These are phyloP conservation scores for Macropus fuliginosus DNA, from an alignment of 2,797 vertebrate genomes.

Conservation along the genomic window DNA sequence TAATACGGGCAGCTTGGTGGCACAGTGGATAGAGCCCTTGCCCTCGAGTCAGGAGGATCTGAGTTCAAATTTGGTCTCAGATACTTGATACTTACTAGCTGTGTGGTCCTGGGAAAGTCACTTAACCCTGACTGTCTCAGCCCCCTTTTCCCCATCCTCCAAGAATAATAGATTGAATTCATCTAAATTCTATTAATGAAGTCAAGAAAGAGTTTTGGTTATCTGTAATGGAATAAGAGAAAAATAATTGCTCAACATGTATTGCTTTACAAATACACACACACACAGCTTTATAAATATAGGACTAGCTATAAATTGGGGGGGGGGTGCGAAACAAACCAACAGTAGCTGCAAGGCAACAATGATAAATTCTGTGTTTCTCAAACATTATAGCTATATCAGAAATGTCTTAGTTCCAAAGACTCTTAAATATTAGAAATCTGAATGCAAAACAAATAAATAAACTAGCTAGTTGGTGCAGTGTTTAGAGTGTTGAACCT, in stretches of 20 bases:
- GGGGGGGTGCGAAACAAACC: neutral
- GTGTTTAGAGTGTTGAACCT: neutral
- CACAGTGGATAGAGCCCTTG: too few species aligned
- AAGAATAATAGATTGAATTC: neutral
- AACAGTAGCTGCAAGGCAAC: neutral
- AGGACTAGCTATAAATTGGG: neutral
- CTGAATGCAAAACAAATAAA: neutral
- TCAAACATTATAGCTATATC: neutral
- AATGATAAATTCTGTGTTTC: neutral
- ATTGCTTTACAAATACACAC: neutral
- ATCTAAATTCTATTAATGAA: neutral
- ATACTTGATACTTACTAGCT: too few species aligned
- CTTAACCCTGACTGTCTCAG: too few species aligned
- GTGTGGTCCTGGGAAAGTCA: too few species aligned
- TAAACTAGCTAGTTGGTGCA: neutral
- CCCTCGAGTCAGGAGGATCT: too few species aligned
- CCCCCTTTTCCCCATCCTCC: too few species aligned
- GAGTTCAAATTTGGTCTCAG: too few species aligned
- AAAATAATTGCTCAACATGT: neutral
- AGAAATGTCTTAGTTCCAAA: neutral
- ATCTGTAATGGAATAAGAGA: neutral
- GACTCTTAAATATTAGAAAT: neutral
- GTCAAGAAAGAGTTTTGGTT: neutral
- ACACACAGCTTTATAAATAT: neutral
- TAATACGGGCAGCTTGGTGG: neutral